Percentiles rank a stretch among this genome's conserved stretches.
phyloP scores from a whole-genome alignment of 1,140 invertebrate genomes.

The Pseudomyrmex gracilis region DNA sequence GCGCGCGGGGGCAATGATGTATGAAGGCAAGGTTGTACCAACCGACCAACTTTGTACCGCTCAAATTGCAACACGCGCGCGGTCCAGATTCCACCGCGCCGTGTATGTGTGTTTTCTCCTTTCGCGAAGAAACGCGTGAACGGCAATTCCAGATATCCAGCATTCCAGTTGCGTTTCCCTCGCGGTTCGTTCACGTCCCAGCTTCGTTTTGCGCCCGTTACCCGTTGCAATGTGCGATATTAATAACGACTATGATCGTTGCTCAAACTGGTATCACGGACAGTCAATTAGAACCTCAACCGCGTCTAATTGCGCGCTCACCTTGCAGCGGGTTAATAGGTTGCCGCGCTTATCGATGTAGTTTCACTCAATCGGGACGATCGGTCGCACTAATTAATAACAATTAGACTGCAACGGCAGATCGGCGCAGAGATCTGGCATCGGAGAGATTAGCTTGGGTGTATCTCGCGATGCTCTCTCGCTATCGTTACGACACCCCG shows the following conservation, averaged over 20 bases:
- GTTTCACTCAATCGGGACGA: slow-evolving; percentile 47
- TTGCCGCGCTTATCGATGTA: slow-evolving; percentile 32
- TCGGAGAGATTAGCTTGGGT: not conserved
- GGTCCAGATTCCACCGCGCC: slow-evolving; percentile 20
- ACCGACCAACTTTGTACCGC: slow-evolving; percentile 30
- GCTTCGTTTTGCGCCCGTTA: too few relatives aligned
- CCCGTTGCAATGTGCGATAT: not conserved
- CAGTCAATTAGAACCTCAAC: slow-evolving; percentile 59
- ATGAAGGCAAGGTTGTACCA: slow-evolving; percentile 34
- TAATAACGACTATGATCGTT: slow-evolving; percentile 36
- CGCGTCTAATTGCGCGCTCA: slow-evolving; percentile 65
- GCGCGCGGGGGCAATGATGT: slow-evolving; percentile 30
- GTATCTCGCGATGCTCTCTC: slow-evolving; percentile 2
- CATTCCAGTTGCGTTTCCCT: slow-evolving; percentile 20
- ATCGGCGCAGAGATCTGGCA: too few relatives aligned
- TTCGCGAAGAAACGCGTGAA: slow-evolving; percentile 23
- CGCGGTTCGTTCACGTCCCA: not conserved
- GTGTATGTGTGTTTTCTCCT: slow-evolving; percentile 10
- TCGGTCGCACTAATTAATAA: slow-evolving; percentile 63
- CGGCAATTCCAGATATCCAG: slow-evolving; percentile 18
- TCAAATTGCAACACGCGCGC: slow-evolving; percentile 56
- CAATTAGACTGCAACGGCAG: slow-evolving; percentile 6
- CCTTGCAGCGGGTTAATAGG: slow-evolving; percentile 53
- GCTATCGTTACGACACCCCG: slow-evolving; percentile 23
- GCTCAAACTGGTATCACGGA: slow-evolving; percentile 31